phyloP scores from a whole-genome alignment of 1,140 invertebrate species.

The Arctopsyche grandis region DNA sequence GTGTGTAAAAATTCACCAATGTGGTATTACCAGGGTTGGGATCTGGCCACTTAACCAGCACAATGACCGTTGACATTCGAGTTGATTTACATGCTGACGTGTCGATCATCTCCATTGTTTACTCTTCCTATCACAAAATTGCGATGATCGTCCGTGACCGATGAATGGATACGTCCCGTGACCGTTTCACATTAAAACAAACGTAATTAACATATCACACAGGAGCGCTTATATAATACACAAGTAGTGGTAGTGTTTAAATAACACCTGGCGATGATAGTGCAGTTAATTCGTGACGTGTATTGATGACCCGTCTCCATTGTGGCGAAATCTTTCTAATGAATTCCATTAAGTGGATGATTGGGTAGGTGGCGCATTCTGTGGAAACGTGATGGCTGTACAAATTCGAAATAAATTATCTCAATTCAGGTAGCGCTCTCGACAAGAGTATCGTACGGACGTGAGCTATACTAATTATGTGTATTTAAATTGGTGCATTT shows the following conservation, averaged over 20 bases:
- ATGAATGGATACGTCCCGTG: background rate
- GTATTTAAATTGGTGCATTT: no score
- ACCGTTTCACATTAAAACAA: background rate
- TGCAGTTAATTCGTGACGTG: slow-evolving; percentile 9
- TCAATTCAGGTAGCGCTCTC: background rate
- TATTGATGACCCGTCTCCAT: slow-evolving; percentile 33
- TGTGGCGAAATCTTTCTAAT: slow-evolving; percentile 42
- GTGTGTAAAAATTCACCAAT: background rate
- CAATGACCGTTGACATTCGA: background rate
- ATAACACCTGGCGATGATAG: slow-evolving; percentile 9
- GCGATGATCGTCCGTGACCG: background rate
- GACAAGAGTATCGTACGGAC: background rate
- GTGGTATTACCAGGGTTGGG: background rate
- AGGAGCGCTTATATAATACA: background rate
- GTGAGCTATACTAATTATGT: background rate
- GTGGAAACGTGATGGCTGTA: slow-evolving; percentile 10
- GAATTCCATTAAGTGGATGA: slow-evolving; percentile 31
- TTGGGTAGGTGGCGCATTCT: background rate
- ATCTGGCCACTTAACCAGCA: background rate
- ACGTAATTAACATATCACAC: slow-evolving; percentile 1
- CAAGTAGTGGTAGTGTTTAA: background rate
- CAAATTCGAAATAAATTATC: slow-evolving; percentile 16
- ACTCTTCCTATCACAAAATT: background rate
- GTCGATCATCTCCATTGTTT: background rate
- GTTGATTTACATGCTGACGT: background rate